phyloP scores from a whole-genome alignment of 2,113 vertebrate genomes.

The Tupaia tana region DNA sequence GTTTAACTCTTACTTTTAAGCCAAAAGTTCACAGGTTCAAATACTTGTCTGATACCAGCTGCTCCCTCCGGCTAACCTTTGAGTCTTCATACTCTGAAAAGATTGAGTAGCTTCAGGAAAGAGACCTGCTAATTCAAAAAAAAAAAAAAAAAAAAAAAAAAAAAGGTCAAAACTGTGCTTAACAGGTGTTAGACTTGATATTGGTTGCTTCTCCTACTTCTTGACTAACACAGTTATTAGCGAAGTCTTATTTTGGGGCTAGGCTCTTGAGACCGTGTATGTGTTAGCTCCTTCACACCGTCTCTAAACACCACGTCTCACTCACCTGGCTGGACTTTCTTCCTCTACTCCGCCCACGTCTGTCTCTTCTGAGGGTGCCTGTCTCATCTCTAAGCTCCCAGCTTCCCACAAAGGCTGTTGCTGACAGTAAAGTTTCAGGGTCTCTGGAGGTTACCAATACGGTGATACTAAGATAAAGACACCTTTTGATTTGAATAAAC shows the following conservation, averaged over 20 bases:
- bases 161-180: not conserved
- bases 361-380: not conserved
- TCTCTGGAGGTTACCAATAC: not conserved
- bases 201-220: not conserved
- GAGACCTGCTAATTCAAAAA: not conserved
- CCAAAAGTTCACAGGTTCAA: conserved; percentile 70
- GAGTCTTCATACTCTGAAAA: conserved; percentile 29
- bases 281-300: not conserved
- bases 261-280: not conserved
- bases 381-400: not conserved
- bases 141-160: too few relatives aligned
- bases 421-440: not conserved
- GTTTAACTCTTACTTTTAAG: conserved; percentile 75
- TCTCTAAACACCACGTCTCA: not conserved
- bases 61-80: not conserved
- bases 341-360: not conserved
- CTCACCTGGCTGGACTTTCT: not conserved
- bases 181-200: not conserved
- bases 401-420: not conserved
- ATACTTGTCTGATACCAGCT: conserved; percentile 2
- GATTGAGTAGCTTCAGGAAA: not conserved
- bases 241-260: not conserved
- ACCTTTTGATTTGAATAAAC: not conserved
- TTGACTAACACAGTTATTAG: not conserved
- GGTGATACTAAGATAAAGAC: not conserved